Evolutionary conservation across 1,140 invertebrate species (phyloP).

Genomic region (Leptinotarsa undecemlineata): DNA sequence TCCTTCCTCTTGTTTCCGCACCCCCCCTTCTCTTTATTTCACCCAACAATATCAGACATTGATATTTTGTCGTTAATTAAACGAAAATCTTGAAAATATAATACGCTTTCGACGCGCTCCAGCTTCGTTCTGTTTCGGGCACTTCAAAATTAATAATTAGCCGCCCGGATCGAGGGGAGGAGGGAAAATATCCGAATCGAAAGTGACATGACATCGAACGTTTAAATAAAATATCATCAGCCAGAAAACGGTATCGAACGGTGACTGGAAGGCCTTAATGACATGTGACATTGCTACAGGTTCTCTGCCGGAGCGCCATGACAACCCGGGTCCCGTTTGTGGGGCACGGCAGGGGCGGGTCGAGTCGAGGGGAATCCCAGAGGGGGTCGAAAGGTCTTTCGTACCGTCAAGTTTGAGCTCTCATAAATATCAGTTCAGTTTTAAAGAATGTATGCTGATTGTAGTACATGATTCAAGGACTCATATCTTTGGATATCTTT

Average conservation of each 20-base stretch:
- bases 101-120: background rate
- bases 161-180: background rate
- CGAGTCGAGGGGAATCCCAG: no score
- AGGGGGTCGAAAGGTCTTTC: no score
- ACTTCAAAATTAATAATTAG: slow-evolving; percentile 4
- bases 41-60: no score
- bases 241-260: slow-evolving; percentile 1
- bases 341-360: background rate
- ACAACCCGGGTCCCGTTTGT: background rate
- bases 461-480: no score
- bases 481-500: no score
- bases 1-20: no score
- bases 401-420: no score
- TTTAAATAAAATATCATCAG: slow-evolving; percentile 5
- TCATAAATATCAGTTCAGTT: no score
- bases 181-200: background rate
- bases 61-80: no score
- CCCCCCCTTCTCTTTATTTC: no score
- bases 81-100: no score
- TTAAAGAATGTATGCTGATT: no score
- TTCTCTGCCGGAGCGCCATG: background rate
- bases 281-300: slow-evolving; percentile 2
- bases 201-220: background rate
- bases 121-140: background rate
- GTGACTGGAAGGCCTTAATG: background rate